Percentiles rank a stretch among this genome's conserved stretches.
These are phyloP conservation scores for Tanaodytes sp. DNA, from an alignment of 2,888 invertebrate species.

Conservation along the genomic window DNA sequence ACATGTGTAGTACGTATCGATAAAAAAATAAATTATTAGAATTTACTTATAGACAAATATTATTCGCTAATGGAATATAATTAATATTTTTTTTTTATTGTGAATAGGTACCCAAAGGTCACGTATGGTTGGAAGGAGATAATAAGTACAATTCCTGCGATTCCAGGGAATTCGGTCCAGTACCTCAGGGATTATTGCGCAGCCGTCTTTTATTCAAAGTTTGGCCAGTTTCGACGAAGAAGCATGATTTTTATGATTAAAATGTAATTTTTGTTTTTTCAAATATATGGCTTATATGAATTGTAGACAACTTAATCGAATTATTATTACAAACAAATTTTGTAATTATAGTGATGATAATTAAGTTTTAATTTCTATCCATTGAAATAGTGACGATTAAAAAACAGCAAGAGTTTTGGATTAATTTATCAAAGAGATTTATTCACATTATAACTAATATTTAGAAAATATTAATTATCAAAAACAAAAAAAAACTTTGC, in stretches of 20 bases:
- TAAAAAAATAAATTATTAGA: neutral
- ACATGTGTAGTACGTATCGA: conserved; percentile 60
- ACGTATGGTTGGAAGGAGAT: conserved; percentile 95
- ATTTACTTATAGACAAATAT: neutral
- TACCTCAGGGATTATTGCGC: conserved; percentile 87
- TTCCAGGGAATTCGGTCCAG: conserved; percentile 89
- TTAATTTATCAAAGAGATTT: no score
- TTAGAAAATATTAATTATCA: no score
- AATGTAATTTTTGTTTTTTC: neutral
- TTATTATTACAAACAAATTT: neutral
- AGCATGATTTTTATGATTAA: neutral
- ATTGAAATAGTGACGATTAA: no score
- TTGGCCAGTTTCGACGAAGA: neutral
- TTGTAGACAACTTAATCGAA: neutral
- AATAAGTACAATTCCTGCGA: conserved; percentile 89
- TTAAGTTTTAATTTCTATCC: no score
- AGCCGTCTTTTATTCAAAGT: conserved; percentile 87
- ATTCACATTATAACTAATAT: no score
- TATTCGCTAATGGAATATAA: no score
- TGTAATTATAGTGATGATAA: no score
- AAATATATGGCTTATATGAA: neutral
- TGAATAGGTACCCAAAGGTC: conserved; percentile 82
- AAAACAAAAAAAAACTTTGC: no score
- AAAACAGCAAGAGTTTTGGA: no score
- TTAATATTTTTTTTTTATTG: no score